Base-by-base conservation (phyloP, 1,140 invertebrate genomes). In the Drosophila neocordata region DNA sequence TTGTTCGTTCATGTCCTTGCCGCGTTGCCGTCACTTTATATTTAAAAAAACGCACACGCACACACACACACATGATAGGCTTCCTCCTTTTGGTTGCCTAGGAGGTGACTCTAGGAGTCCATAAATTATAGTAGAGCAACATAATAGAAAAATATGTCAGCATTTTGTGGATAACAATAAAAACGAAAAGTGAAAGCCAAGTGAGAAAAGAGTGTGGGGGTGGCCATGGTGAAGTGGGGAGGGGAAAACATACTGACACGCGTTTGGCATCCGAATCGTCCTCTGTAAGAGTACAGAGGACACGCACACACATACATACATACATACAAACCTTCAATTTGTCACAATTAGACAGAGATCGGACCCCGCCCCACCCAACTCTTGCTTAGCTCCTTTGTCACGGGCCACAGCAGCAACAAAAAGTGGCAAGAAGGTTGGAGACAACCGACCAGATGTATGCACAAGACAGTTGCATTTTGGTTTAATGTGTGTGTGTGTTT, bases 91-190 rank as follows among this genome's bases (percentile, higher is more conserved):
- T 9, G 64, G 72, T 44, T 74, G 72, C 70, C 70, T 74, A 44
- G 48, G 31, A 44, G 38, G 64, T 48, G 15, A 1, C n/a, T 48
- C 53, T 34, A 56, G 24, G 34, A 69, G 65, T 69, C 53, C 76
- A 61, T 69, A 60, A 69, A 73, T 71, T 73, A 77, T 63, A 70
- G 66, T 64, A 64, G 52, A 34, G 44, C 62, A 44, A 59, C 56
- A 77, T 72, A 73, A 79, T 79, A 79, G 77, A 79, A 79, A 79
- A 73, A 79, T 79, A 79, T 79, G 71, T 74, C 77, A 73, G 57
- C 57, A 75, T 79, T 75, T 73, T 79, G 70, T 65, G 52, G 77
- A 65, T 79, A 79, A 79, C 76, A 78, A 79, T 79, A 79, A 73
- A 57, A 34, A 56, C 41, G 53, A 56, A 56, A 56, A 56, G 73